A percentile compares a stretch with the other conserved stretches of the same genome.
Conservation (phyloP, 2,888 invertebrate genomes). For the Plemyria rubiginata region DNA sequence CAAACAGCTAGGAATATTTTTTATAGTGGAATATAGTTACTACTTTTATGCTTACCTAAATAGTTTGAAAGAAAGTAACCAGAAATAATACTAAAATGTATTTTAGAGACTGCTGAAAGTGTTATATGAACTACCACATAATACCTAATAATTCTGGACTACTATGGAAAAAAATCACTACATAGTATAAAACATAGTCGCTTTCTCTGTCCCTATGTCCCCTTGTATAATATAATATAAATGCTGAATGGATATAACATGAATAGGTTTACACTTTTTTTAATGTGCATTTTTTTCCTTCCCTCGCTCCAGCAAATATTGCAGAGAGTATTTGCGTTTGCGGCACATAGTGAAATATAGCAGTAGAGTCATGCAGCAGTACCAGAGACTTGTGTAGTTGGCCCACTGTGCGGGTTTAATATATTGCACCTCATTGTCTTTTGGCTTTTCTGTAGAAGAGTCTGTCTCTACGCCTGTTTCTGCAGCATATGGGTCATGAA, state of each 20-base stretch:
- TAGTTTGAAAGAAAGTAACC: background rate
- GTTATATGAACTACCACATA: background rate
- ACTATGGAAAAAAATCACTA: no score
- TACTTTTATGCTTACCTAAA: background rate
- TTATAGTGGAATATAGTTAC: background rate
- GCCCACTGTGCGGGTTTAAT: background rate
- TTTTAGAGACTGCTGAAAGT: background rate
- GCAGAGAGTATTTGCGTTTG: constrained; percentile 1
- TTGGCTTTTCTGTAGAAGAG: background rate
- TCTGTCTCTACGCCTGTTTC: background rate
- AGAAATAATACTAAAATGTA: background rate
- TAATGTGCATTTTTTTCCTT: no score
- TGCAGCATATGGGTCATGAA: background rate
- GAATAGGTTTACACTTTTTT: no score
- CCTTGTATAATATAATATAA: no score
- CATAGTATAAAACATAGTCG: no score
- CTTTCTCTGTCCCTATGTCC: no score
- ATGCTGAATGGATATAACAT: no score
- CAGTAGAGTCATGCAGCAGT: background rate
- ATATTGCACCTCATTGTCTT: background rate
- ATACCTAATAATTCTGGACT: background rate
- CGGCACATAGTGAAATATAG: constrained; percentile 1
- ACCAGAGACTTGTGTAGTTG: background rate
- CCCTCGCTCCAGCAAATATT: background rate
- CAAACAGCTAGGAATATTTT: background rate